phyloP scores from a whole-genome alignment of 2,113 vertebrate species.

The Calyptomena viridis region DNA sequence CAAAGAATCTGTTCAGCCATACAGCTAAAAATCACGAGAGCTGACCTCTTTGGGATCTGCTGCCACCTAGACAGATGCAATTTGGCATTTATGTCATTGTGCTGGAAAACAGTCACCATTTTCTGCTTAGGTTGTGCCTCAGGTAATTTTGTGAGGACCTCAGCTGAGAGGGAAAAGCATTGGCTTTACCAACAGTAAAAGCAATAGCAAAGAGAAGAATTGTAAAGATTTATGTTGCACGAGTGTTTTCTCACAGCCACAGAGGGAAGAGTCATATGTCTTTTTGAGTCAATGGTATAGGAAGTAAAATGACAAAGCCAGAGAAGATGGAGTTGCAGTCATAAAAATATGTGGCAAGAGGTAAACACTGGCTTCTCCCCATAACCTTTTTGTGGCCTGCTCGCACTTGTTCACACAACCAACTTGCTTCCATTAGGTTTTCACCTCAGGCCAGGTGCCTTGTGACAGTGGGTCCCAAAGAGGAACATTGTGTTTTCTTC shows the following conservation, averaged over 20 bases:
- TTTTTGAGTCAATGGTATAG: background rate
- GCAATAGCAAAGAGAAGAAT: background rate
- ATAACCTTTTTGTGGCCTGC: background rate
- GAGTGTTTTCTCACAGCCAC: background rate
- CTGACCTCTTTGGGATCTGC: background rate
- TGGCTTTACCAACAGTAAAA: background rate
- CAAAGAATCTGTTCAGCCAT: background rate
- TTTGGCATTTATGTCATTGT: background rate
- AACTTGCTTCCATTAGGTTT: constrained; percentile 17
- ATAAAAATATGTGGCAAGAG: background rate
- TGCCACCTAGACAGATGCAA: background rate
- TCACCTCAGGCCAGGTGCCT: background rate
- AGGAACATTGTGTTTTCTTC: background rate
- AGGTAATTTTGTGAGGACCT: background rate
- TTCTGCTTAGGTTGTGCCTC: background rate
- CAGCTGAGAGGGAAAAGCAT: background rate
- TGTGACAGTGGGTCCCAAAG: background rate
- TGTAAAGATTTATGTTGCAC: background rate
- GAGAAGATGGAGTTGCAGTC: background rate
- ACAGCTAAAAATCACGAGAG: background rate
- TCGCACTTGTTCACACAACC: constrained; percentile 9
- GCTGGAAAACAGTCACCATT: background rate
- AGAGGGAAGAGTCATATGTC: background rate
- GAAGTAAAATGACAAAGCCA: background rate
- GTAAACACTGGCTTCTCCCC: background rate